Evolutionary conservation across 2,888 invertebrate species (phyloP), one percentile per base, ranked within the genome.

Genomic region (Scaptodrosophila latifasciaeformis): DNA sequence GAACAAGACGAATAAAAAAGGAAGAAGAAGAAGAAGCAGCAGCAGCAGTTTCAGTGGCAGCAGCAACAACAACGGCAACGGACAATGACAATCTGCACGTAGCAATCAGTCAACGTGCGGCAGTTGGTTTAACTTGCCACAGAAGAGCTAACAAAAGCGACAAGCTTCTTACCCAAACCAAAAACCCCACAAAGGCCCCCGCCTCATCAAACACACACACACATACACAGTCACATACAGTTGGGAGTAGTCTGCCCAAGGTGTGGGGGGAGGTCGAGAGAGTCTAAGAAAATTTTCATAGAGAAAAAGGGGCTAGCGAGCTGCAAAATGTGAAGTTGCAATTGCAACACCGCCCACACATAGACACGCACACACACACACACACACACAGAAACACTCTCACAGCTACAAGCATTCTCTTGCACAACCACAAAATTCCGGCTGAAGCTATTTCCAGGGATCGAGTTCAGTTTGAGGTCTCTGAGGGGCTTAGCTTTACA

Each of bases 41-140:
- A 48, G 29, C 60, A 60, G 39, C 47, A 56, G 37, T 49, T 48
- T 17, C 49, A 56, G 19, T 48, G 39, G 27, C 42, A 57, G 35
- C 39, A 61, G 21, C 40, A 54, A 35, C 21, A 40, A 48, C 31
- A 48, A 39, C 50, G 62, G 65, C 54, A 62, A 60, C 59, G 70
- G 76, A 79, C 82, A 82, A 81, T 83, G 82, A 83, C 82, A 83
- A 82, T 83, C 83, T 82, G 76, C 82, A 76, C 82, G 80, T 83
- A 82, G 76, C 83, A 83, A 82, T 82, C 83, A 82, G 82, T 82
- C 82, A 83, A 74, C 82, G 76, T 72, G 79, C 76, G 72, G 79
- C 80, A 78, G 72, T 78, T 72, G 79, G 70, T 67, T 74, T 65
- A 70, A 67, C 65, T 77, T 77, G 68, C 78, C 64, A 71, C 56